Percentiles rank a stretch among this genome's conserved stretches.
These are phyloP conservation scores for Cremastinae sp. DNA, from an alignment of 2,888 invertebrate genomes.

Conservation along the genomic window DNA sequence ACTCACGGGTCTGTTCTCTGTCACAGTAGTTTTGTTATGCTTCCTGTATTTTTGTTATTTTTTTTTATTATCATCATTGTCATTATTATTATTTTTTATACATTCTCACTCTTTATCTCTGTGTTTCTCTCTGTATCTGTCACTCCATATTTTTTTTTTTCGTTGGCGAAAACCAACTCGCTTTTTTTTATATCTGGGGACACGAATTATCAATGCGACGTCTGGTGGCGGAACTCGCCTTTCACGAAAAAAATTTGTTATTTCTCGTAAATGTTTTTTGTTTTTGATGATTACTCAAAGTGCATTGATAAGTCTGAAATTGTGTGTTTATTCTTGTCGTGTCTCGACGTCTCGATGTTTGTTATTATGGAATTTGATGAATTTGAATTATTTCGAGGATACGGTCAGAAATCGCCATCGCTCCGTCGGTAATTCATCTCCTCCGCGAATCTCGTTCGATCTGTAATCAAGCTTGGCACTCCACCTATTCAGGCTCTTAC, in stretches of 20 bases:
- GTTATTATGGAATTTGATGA: too few species aligned
- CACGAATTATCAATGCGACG: not conserved
- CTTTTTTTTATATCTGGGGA: not conserved
- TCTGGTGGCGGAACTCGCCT: not conserved
- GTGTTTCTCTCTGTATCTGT: too few species aligned
- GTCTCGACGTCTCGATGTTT: too few species aligned
- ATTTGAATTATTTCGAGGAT: too few species aligned
- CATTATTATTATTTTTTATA: constrained; percentile 27
- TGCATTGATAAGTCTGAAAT: not conserved
- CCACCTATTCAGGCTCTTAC: not conserved
- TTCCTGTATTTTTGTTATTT: constrained; percentile 47
- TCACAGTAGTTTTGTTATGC: constrained; percentile 68
- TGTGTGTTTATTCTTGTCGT: too few species aligned
- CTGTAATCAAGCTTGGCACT: too few species aligned
- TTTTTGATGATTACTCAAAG: not conserved
- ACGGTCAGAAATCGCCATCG: constrained; percentile 3
- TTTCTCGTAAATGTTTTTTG: too few species aligned
- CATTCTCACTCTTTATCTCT: constrained; percentile 4
- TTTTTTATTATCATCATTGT: not conserved
- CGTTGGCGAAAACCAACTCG: not conserved
- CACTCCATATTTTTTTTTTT: too few species aligned
- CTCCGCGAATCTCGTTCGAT: not conserved
- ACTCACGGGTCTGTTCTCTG: constrained; percentile 79
- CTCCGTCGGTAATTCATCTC: not conserved
- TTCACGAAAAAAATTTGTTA: too few species aligned